A percentile compares a stretch with the other conserved stretches of the same genome.
Conservation (phyloP, 37 sponge, comb jelly and placozoan species). For the Tethya wilhelma region DNA sequence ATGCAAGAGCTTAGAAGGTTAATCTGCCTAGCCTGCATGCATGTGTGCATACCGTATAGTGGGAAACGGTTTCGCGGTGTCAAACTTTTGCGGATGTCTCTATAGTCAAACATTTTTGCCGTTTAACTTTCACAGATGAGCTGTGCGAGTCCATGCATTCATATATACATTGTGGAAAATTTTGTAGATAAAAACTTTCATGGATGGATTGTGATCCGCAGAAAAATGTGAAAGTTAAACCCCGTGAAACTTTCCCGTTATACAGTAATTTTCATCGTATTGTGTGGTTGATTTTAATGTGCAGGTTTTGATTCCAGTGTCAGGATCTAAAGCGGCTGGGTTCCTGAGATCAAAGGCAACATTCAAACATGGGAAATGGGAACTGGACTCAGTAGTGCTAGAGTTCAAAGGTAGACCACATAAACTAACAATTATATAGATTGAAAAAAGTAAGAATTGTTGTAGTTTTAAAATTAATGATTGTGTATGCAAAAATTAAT, state of each 20-base stretch:
- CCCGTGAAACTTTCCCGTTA: neutral
- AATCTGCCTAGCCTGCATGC: no score
- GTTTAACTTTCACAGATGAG: no score
- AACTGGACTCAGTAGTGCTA: slow-evolving; percentile 38
- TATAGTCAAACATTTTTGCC: no score
- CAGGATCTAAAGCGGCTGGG: slow-evolving; percentile 52
- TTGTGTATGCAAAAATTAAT: neutral
- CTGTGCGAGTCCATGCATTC: neutral
- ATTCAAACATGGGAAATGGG: slow-evolving; percentile 64
- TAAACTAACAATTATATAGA: slow-evolving; percentile 22
- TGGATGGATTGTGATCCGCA: no score
- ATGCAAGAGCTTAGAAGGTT: no score
- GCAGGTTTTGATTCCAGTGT: slow-evolving; percentile 77
- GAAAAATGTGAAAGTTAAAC: neutral
- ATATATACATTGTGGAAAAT: no score
- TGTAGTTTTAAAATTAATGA: neutral
- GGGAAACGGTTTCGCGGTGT: no score
- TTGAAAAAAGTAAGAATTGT: neutral
- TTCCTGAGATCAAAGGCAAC: slow-evolving; percentile 45
- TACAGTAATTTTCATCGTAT: neutral
- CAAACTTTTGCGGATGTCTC: no score
- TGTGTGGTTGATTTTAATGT: neutral
- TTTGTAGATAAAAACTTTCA: no score
- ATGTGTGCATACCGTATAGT: neutral
- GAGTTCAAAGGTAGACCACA: slow-evolving; percentile 57